These are phyloP conservation scores for Leuciscus idus DNA, from an alignment of 2,113 vertebrate genomes.

Conservation along the genomic window DNA sequence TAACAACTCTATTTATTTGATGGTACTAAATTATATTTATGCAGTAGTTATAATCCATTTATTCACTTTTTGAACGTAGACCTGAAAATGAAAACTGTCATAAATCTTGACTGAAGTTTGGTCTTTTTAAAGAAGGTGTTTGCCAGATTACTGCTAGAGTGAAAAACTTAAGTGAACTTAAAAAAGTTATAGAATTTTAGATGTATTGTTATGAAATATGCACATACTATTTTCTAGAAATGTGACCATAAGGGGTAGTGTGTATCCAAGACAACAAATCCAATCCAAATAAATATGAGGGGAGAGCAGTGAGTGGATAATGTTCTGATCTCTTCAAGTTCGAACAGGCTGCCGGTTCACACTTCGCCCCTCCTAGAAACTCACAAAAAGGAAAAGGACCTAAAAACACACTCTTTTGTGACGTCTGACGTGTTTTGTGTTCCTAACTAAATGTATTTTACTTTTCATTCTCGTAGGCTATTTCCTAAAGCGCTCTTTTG, in stretches of 20 bases:
- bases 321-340: slow-evolving; percentile 58
- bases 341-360: slow-evolving; percentile 53
- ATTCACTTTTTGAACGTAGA: too few species aligned
- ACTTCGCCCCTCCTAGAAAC: slow-evolving; percentile 58
- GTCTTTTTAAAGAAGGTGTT: too few species aligned
- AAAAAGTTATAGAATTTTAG: too few species aligned
- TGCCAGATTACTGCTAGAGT: too few species aligned
- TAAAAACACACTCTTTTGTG: slow-evolving; percentile 33
- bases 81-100: too few species aligned
- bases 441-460: not conserved
- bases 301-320: slow-evolving; percentile 29
- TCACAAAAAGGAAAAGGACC: slow-evolving; percentile 15
- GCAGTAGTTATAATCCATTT: too few species aligned
- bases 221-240: not conserved
- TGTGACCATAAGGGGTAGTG: not conserved
- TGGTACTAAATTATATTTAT: too few species aligned
- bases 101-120: too few species aligned
- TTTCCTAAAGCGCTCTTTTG: not conserved
- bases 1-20: not conserved
- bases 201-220: too few species aligned
- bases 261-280: slow-evolving; percentile 27
- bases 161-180: too few species aligned
- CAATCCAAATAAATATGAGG: not conserved
- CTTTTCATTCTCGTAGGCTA: slow-evolving; percentile 20
- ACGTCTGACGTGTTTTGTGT: not conserved